Evolutionary conservation across 1,140 invertebrate species (phyloP).

Genomic region (Cheumatopsyche charites): DNA sequence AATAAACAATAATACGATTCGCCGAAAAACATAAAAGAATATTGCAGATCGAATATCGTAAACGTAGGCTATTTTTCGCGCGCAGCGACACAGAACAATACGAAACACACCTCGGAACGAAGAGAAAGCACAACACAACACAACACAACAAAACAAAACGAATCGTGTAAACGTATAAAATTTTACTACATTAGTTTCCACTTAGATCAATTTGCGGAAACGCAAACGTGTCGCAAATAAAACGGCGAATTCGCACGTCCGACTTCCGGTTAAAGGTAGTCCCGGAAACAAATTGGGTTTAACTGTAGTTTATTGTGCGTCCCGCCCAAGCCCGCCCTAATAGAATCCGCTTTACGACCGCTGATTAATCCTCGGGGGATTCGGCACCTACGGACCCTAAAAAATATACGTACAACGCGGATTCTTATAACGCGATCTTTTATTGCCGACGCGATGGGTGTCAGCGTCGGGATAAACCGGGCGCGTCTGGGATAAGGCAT

Average conservation of each 20-base stretch:
- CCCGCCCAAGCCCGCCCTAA: slow-evolving; percentile 31
- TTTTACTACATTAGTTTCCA: slow-evolving; percentile 33
- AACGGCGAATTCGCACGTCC: slow-evolving; percentile 17
- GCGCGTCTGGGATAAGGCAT: too few species aligned
- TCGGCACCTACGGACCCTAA: slow-evolving; percentile 8
- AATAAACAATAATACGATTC: too few species aligned
- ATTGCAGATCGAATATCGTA: too few species aligned
- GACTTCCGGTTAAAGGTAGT: slow-evolving; percentile 14
- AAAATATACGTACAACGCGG: slow-evolving; percentile 4
- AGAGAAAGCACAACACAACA: too few species aligned
- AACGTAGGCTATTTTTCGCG: too few species aligned
- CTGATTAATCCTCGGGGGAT: slow-evolving; percentile 45
- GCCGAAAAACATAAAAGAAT: too few species aligned
- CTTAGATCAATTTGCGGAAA: slow-evolving; percentile 33
- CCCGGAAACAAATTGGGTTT: slow-evolving; percentile 34
- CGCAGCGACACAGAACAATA: too few species aligned
- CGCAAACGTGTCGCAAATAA: slow-evolving; percentile 33
- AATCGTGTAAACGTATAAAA: too few species aligned
- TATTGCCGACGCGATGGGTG: slow-evolving; percentile 16
- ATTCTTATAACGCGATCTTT: slow-evolving; percentile 19
- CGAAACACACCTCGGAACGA: too few species aligned
- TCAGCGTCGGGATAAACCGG: background rate
- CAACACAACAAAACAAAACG: too few species aligned
- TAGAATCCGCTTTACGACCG: slow-evolving; percentile 46
- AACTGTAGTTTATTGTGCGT: slow-evolving; percentile 30